These are phyloP conservation scores for Metopia argyrocephala DNA, from an alignment of 2,888 invertebrate genomes.

Conservation along the genomic window DNA sequence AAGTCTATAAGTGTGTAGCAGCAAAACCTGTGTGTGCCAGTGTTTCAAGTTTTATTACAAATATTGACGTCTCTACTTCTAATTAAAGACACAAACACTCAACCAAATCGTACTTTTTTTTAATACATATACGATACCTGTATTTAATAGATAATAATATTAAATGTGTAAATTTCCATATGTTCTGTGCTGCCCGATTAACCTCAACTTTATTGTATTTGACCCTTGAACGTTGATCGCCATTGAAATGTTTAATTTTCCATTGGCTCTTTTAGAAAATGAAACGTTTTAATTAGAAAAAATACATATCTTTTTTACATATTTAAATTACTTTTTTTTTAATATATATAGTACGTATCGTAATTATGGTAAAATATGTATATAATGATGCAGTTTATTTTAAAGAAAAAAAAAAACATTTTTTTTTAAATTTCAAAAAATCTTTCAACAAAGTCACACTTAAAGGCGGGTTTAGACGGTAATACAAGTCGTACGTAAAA, in stretches of 20 bases:
- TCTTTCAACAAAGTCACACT: no score
- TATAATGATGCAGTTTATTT: no score
- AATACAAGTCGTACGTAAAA: no score
- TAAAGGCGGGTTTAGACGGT: no score
- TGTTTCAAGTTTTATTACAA: neutral
- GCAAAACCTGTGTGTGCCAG: neutral
- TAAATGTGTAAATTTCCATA: conserved; percentile 34
- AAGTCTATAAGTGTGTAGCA: neutral
- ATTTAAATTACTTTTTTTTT: neutral
- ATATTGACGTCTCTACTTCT: neutral
- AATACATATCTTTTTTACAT: neutral
- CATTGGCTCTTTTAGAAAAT: conserved; percentile 10
- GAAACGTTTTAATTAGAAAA: conserved; percentile 27
- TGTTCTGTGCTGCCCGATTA: conserved; percentile 63
- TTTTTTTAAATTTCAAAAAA: no score
- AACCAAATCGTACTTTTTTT: neutral
- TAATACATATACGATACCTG: neutral
- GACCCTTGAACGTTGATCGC: conserved; percentile 66
- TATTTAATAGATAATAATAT: conserved; percentile 29
- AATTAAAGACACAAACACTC: neutral
- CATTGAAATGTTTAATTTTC: conserved; percentile 48
- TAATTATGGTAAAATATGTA: no score
- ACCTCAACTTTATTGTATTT: conserved; percentile 62
- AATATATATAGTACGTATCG: no score
- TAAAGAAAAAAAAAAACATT: no score